Conservation (phyloP, 2,888 invertebrate species). For the Pycnomerus fuliginosus region DNA sequence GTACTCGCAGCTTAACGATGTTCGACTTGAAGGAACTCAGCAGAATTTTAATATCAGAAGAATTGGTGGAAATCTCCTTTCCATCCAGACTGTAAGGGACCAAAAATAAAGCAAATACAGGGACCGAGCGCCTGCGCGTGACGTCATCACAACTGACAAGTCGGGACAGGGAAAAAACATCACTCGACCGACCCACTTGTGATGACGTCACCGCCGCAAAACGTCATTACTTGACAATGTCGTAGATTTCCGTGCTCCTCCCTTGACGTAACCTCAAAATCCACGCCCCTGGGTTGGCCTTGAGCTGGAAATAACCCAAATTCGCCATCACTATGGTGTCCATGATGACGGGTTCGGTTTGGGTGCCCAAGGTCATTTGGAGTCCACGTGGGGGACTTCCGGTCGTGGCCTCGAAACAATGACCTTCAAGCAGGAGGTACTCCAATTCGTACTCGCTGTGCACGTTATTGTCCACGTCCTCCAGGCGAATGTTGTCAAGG, state of each 20-base stretch:
- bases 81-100: slow-evolving; percentile 65
- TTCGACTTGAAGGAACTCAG: slow-evolving; percentile 84
- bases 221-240: slow-evolving; percentile 69
- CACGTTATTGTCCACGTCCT: slow-evolving; percentile 86
- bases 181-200: too few relatives aligned
- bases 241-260: slow-evolving; percentile 91
- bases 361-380: slow-evolving; percentile 92
- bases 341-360: slow-evolving; percentile 71
- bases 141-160: too few relatives aligned
- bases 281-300: slow-evolving; percentile 98
- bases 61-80: slow-evolving; percentile 70
- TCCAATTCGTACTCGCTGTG: slow-evolving; percentile 95
- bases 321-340: slow-evolving; percentile 99
- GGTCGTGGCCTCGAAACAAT: slow-evolving; percentile 89
- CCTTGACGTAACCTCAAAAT: slow-evolving; percentile 85
- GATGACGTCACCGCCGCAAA: too few relatives aligned
- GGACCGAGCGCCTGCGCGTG: not conserved
- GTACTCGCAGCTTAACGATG: slow-evolving; percentile 87
- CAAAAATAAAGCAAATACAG: not conserved
- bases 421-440: slow-evolving; percentile 90
- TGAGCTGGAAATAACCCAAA: slow-evolving; percentile 96
- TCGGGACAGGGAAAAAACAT: too few relatives aligned
- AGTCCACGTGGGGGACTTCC: slow-evolving; percentile 95
- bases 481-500: slow-evolving; percentile 94
- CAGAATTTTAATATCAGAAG: slow-evolving; percentile 72